These are phyloP conservation scores for Sipha flava DNA, from an alignment of 1,140 invertebrate genomes.

Conservation along the genomic window DNA sequence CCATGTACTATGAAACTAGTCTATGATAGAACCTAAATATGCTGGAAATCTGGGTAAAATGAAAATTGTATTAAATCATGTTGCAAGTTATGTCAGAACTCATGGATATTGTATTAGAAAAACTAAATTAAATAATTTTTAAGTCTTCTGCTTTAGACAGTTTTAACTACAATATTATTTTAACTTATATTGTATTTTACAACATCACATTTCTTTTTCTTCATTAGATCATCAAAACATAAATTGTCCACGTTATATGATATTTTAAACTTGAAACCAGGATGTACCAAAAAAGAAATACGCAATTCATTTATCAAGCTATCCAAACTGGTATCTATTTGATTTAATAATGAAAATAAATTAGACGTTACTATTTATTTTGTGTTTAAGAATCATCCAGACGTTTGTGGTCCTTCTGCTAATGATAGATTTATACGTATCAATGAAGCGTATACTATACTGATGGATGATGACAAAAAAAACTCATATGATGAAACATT, in stretches of 20 bases:
- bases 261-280: slow-evolving; percentile 47
- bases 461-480: slow-evolving; percentile 50
- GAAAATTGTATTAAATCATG: too few species aligned
- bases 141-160: too few species aligned
- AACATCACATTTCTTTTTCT: too few species aligned
- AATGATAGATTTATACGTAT: slow-evolving; percentile 53
- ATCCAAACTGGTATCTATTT: slow-evolving; percentile 44
- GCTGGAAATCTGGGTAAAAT: too few species aligned
- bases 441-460: slow-evolving; percentile 55
- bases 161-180: too few species aligned
- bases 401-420: slow-evolving; percentile 45
- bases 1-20: too few species aligned
- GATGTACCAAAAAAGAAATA: slow-evolving; percentile 50
- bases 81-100: too few species aligned
- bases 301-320: slow-evolving; percentile 50
- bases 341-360: not conserved
- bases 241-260: slow-evolving; percentile 46
- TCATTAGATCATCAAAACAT: not conserved
- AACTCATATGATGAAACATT: slow-evolving; percentile 48
- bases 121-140: too few species aligned
- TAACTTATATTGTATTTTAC: too few species aligned
- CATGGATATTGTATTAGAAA: too few species aligned
- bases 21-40: too few species aligned
- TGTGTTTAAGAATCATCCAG: slow-evolving; percentile 50
- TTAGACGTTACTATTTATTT: too few species aligned